These are phyloP conservation scores for Metopolophium dirhodum DNA, from an alignment of 1,140 invertebrate species.

Conservation along the genomic window DNA sequence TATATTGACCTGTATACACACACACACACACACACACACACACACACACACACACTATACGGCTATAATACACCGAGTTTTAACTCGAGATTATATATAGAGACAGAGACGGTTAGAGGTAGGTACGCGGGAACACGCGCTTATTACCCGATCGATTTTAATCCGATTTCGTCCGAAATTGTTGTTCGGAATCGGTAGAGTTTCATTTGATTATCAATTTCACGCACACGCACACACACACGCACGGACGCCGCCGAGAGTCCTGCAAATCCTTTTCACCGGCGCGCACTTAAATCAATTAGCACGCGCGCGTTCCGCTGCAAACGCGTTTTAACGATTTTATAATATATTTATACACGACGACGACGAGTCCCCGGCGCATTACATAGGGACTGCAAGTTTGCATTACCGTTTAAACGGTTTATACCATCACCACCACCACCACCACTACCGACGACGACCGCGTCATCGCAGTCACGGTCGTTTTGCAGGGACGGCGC, in stretches of 20 bases:
- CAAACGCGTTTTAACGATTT: constrained; percentile 7
- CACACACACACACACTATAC: too few species aligned
- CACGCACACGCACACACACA: neutral
- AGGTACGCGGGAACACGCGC: neutral
- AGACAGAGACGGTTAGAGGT: neutral
- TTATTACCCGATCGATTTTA: constrained; percentile 15
- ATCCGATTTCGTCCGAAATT: constrained; percentile 5
- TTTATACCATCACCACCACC: neutral
- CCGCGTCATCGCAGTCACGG: neutral
- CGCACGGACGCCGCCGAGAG: neutral
- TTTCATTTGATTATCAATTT: constrained; percentile 18
- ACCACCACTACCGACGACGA: too few species aligned
- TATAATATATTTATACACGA: neutral
- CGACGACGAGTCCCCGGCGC: neutral
- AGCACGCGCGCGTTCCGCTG: neutral
- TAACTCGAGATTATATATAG: neutral
- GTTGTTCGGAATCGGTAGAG: constrained; percentile 2
- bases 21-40: too few species aligned
- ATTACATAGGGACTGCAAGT: neutral
- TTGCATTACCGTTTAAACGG: neutral
- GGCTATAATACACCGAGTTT: neutral
- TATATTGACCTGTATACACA: neutral
- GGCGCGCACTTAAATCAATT: neutral
- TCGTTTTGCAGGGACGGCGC: neutral
- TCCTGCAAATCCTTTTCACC: neutral